Evolutionary conservation across 1,140 invertebrate species (phyloP), one percentile per base, ranked within the genome.

Genomic region (Epicauta chinensis): DNA sequence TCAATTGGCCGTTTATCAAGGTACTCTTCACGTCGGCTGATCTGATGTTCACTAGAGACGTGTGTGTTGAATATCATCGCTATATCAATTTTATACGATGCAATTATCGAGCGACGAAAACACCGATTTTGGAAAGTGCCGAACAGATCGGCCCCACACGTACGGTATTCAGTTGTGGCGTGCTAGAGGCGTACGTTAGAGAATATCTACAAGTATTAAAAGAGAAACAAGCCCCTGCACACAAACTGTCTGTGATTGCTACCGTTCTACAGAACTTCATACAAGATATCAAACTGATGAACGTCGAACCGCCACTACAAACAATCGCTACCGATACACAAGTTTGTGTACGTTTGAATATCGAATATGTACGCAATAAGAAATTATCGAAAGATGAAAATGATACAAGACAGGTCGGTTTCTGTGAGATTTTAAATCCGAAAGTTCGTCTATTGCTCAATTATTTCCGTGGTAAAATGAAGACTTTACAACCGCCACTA

Each of bases 1-100:
- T 54, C 12, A 54, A 54, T 37, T 48, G 45, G 32, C 52, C 52
- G 12, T 47, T 29, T 30, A 31, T 54, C 11, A 38, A 48, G 11
- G 45, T 48, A 11, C 38, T 10, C 6, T 54, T 54, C 16, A n/a
- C 30, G 38, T 15, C 41, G 14, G 3, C 11, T 34, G 17, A 44
- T 47, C 6, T 16, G 41, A 12, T 54, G 36, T 13, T 54, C 48
- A 2, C 31, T 34, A 40, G 14, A 3, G 44, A 42, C 16, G 37
- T 13, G 17, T 31, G 32, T 10, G 30, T 38, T 2, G 45, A 48
- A 30, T 38, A 38, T 11, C 16, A 39, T 10, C 37, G 37, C 16
- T 54, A 42, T 36, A 38, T 54, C 9, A 54, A 45, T 36, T 30
- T 35, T 41, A 9, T 11, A 16, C 30, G 44, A 37, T 16, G 23